Percentiles rank a stretch among this genome's conserved stretches.
Conservation (phyloP, 2,113 vertebrate genomes). For the Corythaixoides concolor region DNA sequence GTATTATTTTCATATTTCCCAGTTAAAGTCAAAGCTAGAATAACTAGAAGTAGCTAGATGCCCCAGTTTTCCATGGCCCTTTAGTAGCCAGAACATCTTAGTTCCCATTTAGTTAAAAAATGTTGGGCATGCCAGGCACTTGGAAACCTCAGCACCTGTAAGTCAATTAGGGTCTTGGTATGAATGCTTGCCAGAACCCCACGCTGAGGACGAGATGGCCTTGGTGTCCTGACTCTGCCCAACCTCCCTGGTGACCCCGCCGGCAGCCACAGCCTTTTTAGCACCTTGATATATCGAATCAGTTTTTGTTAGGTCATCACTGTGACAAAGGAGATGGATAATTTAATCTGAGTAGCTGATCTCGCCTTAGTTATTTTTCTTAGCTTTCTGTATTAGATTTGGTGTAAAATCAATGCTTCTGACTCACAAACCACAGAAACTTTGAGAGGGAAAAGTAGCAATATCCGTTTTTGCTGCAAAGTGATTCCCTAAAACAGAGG, state of each 20-base stretch:
- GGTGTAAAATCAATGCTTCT: not conserved
- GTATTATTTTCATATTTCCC: not conserved
- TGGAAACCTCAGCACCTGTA: not conserved
- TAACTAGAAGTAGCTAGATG: not conserved
- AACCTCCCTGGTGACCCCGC: too few relatives aligned
- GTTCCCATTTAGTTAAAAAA: not conserved
- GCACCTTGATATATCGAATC: not conserved
- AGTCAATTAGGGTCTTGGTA: not conserved
- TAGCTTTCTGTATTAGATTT: not conserved
- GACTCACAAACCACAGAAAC: not conserved
- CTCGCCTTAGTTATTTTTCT: not conserved
- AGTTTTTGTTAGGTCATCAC: not conserved
- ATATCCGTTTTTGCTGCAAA: not conserved
- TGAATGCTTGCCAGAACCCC: not conserved
- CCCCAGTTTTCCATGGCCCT: not conserved
- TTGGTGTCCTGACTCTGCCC: not conserved
- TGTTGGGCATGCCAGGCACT: not conserved
- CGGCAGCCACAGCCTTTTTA: not conserved
- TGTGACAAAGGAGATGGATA: not conserved
- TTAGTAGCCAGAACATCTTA: not conserved
- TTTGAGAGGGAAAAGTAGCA: not conserved
- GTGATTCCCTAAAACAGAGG: not conserved
- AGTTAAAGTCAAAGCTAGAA: not conserved
- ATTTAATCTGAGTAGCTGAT: not conserved
- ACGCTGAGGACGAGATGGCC: accelerated